Evolutionary conservation across 2,797 vertebrate species (phyloP).

Genomic region (Toxotes lorentzi): DNA sequence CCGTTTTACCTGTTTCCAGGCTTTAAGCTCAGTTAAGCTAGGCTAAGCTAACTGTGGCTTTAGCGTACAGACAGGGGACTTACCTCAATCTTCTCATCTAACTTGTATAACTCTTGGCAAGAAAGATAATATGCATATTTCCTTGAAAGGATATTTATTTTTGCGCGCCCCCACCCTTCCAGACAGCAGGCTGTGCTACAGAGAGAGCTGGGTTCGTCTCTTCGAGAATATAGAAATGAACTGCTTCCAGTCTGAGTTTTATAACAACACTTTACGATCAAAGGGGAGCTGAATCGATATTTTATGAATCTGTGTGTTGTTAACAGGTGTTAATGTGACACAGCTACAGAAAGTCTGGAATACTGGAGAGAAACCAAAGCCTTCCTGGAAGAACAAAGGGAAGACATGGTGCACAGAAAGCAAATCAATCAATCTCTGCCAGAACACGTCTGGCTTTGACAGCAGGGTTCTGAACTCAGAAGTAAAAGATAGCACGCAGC

Average conservation of each 20-base stretch:
- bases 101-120: neutral
- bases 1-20: neutral
- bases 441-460: constrained; percentile 75
- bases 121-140: neutral
- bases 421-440: constrained; percentile 80
- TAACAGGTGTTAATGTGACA: constrained; percentile 81
- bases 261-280: constrained; percentile 57
- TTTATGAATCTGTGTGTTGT: constrained; percentile 68
- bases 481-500: constrained; percentile 79
- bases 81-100: neutral
- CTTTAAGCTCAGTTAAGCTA: constrained; percentile 1
- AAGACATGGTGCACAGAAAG: constrained; percentile 63
- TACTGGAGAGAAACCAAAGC: constrained; percentile 63
- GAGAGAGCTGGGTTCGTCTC: constrained; percentile 5
- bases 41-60: neutral
- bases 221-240: constrained; percentile 40
- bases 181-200: neutral
- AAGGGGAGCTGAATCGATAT: constrained; percentile 61
- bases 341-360: constrained; percentile 60
- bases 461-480: constrained; percentile 75
- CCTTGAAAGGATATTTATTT: constrained; percentile 5
- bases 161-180: neutral
- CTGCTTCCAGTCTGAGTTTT: constrained; percentile 47
- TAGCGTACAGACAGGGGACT: neutral
- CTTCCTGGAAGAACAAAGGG: constrained; percentile 73